Evolutionary conservation across 2,113 vertebrate species (phyloP).

Genomic region (Balaenoptera acutorostrata): DNA sequence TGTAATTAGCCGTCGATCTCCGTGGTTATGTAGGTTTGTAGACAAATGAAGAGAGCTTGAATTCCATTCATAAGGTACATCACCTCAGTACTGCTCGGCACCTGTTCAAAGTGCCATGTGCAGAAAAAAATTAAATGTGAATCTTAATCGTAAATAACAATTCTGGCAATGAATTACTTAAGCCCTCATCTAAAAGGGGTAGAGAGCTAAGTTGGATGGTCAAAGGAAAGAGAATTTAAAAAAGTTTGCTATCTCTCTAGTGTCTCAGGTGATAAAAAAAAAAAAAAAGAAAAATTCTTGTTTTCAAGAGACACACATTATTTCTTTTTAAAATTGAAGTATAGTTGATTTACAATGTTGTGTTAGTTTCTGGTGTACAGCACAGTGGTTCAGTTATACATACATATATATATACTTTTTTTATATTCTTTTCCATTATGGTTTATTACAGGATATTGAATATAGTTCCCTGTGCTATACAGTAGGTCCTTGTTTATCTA

Average conservation of each 20-base stretch:
- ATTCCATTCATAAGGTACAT: neutral
- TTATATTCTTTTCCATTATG: too few relatives aligned
- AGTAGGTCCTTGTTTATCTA: too few relatives aligned
- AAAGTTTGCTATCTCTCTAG: neutral
- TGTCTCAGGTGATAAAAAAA: neutral
- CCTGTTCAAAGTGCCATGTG: neutral
- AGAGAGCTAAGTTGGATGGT: neutral
- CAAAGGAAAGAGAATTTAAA: neutral
- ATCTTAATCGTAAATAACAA: neutral
- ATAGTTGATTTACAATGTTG: neutral
- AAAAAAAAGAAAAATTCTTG: neutral
- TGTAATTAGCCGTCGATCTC: constrained; percentile 63
- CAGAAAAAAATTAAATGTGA: neutral
- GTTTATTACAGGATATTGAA: too few relatives aligned
- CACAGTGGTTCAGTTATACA: neutral
- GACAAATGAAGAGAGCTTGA: neutral
- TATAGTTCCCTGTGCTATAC: too few relatives aligned
- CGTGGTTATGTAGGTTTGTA: neutral
- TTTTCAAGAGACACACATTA: neutral
- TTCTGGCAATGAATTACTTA: neutral
- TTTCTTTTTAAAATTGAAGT: neutral
- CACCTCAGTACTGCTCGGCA: neutral
- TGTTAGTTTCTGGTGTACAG: neutral
- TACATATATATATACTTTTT: neutral
- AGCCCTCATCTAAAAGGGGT: neutral